Percentiles rank a stretch among this genome's conserved stretches.
phyloP scores from a whole-genome alignment of 2,888 invertebrate genomes.

The Lamproptera curius region DNA sequence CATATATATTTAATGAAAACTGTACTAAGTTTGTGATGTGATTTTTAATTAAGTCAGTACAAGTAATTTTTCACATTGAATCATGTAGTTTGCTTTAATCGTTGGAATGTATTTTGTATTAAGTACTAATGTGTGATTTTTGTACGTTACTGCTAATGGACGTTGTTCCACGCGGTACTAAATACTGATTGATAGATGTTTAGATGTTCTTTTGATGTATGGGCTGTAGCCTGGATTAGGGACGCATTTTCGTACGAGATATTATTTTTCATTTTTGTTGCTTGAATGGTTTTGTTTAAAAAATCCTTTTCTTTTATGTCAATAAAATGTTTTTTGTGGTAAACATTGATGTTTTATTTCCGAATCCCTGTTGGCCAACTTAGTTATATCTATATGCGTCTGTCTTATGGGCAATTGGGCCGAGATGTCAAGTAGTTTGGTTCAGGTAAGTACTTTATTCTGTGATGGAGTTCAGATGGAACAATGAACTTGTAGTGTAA shows the following conservation, averaged over 20 bases:
- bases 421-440: no score
- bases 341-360: constrained; percentile 27
- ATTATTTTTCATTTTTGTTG: constrained; percentile 35
- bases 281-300: constrained; percentile 45
- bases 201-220: constrained; percentile 21
- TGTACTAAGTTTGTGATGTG: constrained; percentile 52
- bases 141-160: constrained; percentile 10
- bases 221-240: constrained; percentile 32
- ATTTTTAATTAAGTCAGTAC: constrained; percentile 60
- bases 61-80: constrained; percentile 48
- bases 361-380: no score
- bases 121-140: constrained; percentile 35
- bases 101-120: constrained; percentile 50
- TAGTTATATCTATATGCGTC: no score
- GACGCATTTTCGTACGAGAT: constrained; percentile 42
- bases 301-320: constrained; percentile 40
- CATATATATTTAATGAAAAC: constrained; percentile 25
- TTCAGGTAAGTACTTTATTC: no score
- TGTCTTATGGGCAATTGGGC: no score
- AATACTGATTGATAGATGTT: constrained; percentile 19
- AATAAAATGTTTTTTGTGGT: constrained; percentile 46
- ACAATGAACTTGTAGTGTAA: no score
- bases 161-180: constrained; percentile 11
- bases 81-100: constrained; percentile 54
- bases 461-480: no score